Percentiles rank a stretch among this genome's conserved stretches.
Conservation (phyloP, 2,113 vertebrate genomes). For the Brienomyrus brachyistius region DNA sequence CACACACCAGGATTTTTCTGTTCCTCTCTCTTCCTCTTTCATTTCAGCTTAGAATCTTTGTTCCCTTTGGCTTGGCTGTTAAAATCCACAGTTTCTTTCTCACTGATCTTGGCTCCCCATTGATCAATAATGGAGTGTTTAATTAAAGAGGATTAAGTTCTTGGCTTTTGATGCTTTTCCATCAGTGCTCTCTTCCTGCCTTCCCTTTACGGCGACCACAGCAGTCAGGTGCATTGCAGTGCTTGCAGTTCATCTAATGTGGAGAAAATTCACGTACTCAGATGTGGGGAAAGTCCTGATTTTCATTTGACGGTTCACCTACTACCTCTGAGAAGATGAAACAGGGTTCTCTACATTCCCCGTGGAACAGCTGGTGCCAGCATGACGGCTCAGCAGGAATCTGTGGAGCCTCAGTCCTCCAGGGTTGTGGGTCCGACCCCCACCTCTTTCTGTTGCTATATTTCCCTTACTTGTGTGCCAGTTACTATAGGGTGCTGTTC, state of each 20-base stretch:
- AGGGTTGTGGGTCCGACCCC: not conserved
- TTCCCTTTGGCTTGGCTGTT: not conserved
- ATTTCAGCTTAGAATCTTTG: not conserved
- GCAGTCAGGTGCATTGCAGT: not conserved
- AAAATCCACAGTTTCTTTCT: not conserved
- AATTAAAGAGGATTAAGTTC: slow-evolving; percentile 14
- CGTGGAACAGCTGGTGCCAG: not conserved
- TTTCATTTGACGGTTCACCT: not conserved
- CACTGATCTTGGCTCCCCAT: not conserved
- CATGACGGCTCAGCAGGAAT: not conserved
- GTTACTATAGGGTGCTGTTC: not conserved
- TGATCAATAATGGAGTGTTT: slow-evolving; percentile 16
- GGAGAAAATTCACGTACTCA: not conserved
- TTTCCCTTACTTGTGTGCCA: not conserved
- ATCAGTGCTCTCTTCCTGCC: not conserved
- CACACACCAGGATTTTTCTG: not conserved
- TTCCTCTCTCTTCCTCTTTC: not conserved
- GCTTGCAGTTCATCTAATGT: not conserved
- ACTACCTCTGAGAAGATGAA: not conserved
- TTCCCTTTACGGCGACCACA: not conserved
- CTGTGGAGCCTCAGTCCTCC: not conserved
- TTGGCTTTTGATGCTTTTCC: not conserved
- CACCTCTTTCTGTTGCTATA: not conserved
- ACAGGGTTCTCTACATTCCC: not conserved
- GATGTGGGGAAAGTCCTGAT: not conserved